Base-by-base conservation (phyloP, 1,140 invertebrate species). In the Pygmarrhopalites habei region DNA sequence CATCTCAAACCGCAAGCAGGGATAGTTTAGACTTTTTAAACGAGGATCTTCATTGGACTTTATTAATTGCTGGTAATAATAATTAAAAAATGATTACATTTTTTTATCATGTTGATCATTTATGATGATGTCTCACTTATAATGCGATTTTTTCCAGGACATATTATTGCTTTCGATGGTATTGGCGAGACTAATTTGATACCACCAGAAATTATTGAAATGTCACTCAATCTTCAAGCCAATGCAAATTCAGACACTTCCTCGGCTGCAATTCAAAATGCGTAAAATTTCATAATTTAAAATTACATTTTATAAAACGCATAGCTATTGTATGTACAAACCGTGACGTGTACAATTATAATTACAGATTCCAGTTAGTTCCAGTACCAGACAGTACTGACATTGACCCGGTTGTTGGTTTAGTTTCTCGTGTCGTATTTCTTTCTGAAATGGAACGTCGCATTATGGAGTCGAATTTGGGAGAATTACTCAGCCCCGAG, bases 41-140 rank as follows among this genome's bases (percentile, higher is more conserved):
- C 74, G 90, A 95, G 78, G 90, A 95, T 78, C 75, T 95, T 1
- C 90, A 94, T 75, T 95, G 91, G 92, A 80, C 90, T 21, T 74
- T 93, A 2, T 80, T 95, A 61, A 84, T 92, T 58, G 78, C 86
- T 64, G 88, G 89, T 15, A 2, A n/a, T 61, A 29, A 14, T 39
- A 19, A 44, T 35, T 44, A 59, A 2, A 58, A 1, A 52, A 17
- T 43, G 4, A 23, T 17, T 55, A 32, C 47, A 25, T 17, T 62
- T n/a, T 55, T 55, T n/a, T n/a, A n/a, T 15, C 28, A 26, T 61
- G 5, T 65, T 28, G 49, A 12, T 60, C 4, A 15, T 32, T 21
- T 30, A 25, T 29, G 59, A 17, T 59, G 17, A 26, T 41, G 14
- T 39, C 26, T 28, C 4, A 1, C 47, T n/a, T n/a, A n/a, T n/a